These are phyloP conservation scores for Corticium candelabrum DNA, from an alignment of 37 sponge, comb jelly and placozoan genomes.

Conservation along the genomic window DNA sequence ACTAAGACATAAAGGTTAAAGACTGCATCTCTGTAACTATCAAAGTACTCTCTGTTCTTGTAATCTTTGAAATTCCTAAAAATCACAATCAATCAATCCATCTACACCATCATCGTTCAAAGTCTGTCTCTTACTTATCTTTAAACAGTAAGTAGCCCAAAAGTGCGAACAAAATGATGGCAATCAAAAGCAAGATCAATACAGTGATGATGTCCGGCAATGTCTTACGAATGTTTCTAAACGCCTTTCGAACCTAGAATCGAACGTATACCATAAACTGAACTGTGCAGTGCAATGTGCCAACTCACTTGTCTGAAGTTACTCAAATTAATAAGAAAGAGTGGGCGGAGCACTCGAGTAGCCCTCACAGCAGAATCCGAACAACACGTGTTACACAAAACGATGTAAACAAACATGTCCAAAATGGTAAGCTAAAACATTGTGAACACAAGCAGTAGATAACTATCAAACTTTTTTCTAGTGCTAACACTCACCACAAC, in stretches of 20 bases:
- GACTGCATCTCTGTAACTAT: conserved; percentile 20
- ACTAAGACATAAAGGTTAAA: conserved; percentile 25
- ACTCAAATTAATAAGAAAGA: conserved; percentile 2
- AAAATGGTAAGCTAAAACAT: background rate
- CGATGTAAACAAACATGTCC: conserved; percentile 3
- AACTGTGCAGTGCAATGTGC: background rate
- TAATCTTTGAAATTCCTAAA: background rate
- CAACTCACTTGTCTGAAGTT: background rate
- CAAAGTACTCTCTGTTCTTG: conserved; percentile 1
- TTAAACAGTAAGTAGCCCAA: background rate
- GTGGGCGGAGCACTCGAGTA: background rate
- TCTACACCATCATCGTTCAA: too few relatives aligned
- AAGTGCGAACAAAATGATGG: background rate
- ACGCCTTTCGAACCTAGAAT: conserved; percentile 1
- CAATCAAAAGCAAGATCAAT: background rate
- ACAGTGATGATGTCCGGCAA: conserved; percentile 1
- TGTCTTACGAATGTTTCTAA: background rate
- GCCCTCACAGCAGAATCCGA: background rate
- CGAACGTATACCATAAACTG: background rate
- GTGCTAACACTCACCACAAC: background rate
- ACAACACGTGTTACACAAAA: background rate
- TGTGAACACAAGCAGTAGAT: background rate
- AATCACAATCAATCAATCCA: too few relatives aligned
- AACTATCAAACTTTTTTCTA: background rate
- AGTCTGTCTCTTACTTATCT: background rate